Conservation (phyloP, 2,113 vertebrate species). For the Ardeotis arabs region DNA sequence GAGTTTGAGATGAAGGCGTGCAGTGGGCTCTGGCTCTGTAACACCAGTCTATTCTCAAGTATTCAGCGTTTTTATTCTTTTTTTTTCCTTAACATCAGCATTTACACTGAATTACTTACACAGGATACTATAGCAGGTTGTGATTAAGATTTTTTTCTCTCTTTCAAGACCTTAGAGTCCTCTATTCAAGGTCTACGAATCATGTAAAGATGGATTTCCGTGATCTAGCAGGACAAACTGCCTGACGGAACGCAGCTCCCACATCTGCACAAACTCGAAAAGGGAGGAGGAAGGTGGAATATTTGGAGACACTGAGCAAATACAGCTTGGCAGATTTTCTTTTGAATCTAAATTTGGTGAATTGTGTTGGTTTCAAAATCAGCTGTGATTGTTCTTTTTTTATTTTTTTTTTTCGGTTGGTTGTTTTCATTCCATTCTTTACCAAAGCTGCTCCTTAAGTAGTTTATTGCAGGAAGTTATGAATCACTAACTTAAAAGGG, state of each 20-base stretch:
- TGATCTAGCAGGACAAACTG: slow-evolving; percentile 74
- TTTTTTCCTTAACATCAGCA: neutral
- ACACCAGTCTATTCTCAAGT: neutral
- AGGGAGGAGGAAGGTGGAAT: slow-evolving; percentile 72
- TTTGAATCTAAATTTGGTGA: slow-evolving; percentile 70
- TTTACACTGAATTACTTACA: neutral
- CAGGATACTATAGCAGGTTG: neutral
- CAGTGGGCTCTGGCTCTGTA: neutral
- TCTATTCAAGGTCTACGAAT: slow-evolving; percentile 96
- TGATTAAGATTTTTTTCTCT: slow-evolving; percentile 2
- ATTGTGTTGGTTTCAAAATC: slow-evolving; percentile 75
- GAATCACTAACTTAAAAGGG: slow-evolving; percentile 86
- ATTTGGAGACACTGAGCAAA: slow-evolving; percentile 78
- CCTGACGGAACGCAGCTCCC: slow-evolving; percentile 26
- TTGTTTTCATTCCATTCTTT: slow-evolving; percentile 83
- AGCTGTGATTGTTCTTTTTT: slow-evolving; percentile 68
- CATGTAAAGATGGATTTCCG: slow-evolving; percentile 85
- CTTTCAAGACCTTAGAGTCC: slow-evolving; percentile 91
- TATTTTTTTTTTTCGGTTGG: slow-evolving; percentile 59
- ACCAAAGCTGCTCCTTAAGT: slow-evolving; percentile 87
- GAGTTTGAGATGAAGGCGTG: neutral
- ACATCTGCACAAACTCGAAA: slow-evolving; percentile 53
- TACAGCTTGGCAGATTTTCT: slow-evolving; percentile 35
- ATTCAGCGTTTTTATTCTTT: neutral
- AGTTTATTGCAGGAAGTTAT: slow-evolving; percentile 78